Base-by-base conservation (phyloP, 2,888 invertebrate species). In the Scaptomyza caliginosa region DNA sequence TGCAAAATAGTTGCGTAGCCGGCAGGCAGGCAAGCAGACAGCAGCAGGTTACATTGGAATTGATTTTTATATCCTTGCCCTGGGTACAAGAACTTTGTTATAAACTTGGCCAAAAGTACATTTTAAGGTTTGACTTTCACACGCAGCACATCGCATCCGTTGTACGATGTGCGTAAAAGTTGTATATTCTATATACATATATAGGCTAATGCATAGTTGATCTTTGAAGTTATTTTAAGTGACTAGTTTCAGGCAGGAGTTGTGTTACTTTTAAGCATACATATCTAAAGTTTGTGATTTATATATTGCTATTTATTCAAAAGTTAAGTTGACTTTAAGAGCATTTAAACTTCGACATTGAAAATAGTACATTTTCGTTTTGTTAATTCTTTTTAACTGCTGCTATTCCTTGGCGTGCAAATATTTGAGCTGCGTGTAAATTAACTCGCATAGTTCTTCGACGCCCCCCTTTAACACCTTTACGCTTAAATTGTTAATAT, bases 351-450 rank as follows among this genome's bases (percentile, higher is more conserved):
- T 38, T 52, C 77, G 54, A 7, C 7, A 1, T 42, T 42, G 23
- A 2, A 2, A 2, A 7, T 10, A 3, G 11, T 16, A 32, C 26
- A 4, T 34, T 32, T 16, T 43, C 46, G 32, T 36, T 56, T 56
- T 62, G 59, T 79, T 76, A 79, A 75, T 79, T 71, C 66, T 59
- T 63, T 67, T 67, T 50, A 60, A 59, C 70, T 73, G 69, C 65
- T 69, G 74, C 74, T 56, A 30, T 77, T 58, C 52, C 52, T 46
- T 67, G 43, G 54, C 66, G 45, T 42, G 68, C 80, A 86, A 86
- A 82, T 83, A 86, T 82, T 82, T 82, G 74, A 67, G 69, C 67
- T 86, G 86, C 84, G 84, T 82, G 84, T 62, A 82, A 82, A 86
- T 82, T 86, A 86, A 81, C 86, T 81, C 48, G 79, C 79, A 75